phyloP scores from a whole-genome alignment of 2,797 vertebrate species.

The Thaleichthys pacificus region DNA sequence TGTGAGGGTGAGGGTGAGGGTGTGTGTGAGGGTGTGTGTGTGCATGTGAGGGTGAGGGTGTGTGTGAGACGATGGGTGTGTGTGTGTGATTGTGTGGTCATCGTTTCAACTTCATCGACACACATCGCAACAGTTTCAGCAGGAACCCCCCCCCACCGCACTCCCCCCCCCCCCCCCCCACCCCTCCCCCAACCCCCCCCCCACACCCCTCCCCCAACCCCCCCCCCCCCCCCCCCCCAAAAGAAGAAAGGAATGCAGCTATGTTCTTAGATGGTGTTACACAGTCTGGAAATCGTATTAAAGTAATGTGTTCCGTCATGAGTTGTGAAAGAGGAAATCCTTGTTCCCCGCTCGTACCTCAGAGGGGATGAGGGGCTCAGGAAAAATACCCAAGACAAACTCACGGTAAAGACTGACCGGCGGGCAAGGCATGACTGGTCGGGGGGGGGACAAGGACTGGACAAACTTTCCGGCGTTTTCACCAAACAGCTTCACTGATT shows the following conservation, averaged over 20 bases:
- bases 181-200: too few relatives aligned
- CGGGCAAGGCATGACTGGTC: too few relatives aligned
- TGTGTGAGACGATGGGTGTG: not conserved
- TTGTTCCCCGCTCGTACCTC: constrained; percentile 72
- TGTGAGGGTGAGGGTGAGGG: not conserved
- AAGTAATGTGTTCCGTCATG: constrained; percentile 62
- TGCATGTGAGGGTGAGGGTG: not conserved
- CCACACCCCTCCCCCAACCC: too few relatives aligned
- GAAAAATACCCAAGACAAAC: too few relatives aligned
- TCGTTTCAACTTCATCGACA: constrained; percentile 3
- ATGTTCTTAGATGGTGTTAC: constrained; percentile 60
- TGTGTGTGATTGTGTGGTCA: constrained; percentile 1
- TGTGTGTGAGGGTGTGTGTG: constrained; percentile 2
- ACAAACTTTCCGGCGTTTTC: too few relatives aligned
- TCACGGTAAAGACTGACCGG: too few relatives aligned
- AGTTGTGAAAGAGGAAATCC: constrained; percentile 78
- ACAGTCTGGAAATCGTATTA: constrained; percentile 73
- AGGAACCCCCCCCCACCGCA: not conserved
- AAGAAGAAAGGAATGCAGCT: not conserved
- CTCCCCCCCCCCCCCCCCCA: too few relatives aligned
- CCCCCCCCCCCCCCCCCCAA: too few relatives aligned
- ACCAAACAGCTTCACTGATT: too few relatives aligned
- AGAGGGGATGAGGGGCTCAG: constrained; percentile 69
- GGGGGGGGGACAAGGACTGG: too few relatives aligned
- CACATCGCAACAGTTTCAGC: not conserved